Conservation (phyloP, 2,888 invertebrate genomes). For the Cosmorhoe ocellata region DNA sequence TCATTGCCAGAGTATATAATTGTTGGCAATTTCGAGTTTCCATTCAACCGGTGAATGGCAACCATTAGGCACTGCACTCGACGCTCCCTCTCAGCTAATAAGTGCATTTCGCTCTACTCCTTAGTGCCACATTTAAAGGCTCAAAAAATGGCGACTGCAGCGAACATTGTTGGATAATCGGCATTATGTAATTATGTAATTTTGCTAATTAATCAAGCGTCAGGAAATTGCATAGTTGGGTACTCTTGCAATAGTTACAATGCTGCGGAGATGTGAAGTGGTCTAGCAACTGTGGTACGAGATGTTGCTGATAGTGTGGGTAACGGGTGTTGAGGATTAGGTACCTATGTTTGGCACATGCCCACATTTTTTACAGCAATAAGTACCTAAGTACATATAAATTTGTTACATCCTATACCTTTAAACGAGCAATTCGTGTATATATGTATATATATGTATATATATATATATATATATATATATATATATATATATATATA, state of each 20-base stretch:
- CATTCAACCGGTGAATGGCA: conserved; percentile 77
- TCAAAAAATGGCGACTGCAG: conserved; percentile 48
- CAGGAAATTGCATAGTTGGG: conserved; percentile 8
- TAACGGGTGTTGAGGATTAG: no score
- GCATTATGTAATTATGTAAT: conserved; percentile 35
- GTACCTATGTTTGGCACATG: no score
- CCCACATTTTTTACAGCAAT: no score
- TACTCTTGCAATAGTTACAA: not conserved
- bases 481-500: no score
- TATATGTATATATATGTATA: no score
- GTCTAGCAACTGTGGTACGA: not conserved
- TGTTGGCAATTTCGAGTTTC: conserved; percentile 79
- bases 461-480: no score
- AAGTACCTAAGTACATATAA: no score
- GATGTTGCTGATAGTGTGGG: no score
- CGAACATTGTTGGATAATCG: conserved; percentile 35
- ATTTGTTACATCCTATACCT: no score
- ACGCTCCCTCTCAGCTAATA: conserved; percentile 76
- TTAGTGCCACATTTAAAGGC: conserved; percentile 72
- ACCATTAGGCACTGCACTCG: conserved; percentile 76
- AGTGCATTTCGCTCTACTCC: conserved; percentile 79
- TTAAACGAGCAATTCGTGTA: no score
- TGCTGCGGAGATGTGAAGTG: not conserved
- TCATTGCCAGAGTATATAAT: conserved; percentile 80
- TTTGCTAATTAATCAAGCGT: conserved; percentile 32